phyloP scores from a whole-genome alignment of 2,797 vertebrate species.

The Champsocephalus esox region DNA sequence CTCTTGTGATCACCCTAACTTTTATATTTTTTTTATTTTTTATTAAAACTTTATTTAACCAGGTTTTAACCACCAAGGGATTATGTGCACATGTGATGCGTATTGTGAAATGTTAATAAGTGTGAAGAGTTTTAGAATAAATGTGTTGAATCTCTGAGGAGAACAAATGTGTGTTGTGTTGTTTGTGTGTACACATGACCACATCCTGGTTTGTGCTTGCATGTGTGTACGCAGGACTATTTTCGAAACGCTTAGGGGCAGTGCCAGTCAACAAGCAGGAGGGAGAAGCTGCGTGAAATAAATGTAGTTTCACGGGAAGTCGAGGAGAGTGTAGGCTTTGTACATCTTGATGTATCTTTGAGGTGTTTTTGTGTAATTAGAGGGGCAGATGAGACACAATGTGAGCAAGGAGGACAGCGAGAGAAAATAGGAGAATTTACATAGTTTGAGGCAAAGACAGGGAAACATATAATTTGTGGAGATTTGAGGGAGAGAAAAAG shows the following conservation, averaged over 20 bases:
- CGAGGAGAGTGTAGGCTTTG: constrained; percentile 10
- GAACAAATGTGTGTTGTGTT: background rate
- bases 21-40: no score
- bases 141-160: background rate
- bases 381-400: constrained; percentile 17
- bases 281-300: constrained; percentile 15
- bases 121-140: background rate
- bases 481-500: constrained; percentile 30
- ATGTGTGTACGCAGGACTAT: constrained; percentile 40
- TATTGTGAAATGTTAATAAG: no score
- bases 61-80: background rate
- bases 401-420: constrained; percentile 17
- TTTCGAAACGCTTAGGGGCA: constrained; percentile 67
- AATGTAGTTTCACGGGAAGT: constrained; percentile 25
- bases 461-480: constrained; percentile 36
- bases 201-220: background rate
- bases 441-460: background rate
- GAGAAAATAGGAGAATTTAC: background rate
- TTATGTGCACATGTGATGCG: no score
- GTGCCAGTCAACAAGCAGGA: constrained; percentile 53
- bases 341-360: constrained; percentile 22
- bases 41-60: background rate
- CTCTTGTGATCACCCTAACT: no score
- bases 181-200: background rate
- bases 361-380: constrained; percentile 27